Conservation (phyloP, 1,140 invertebrate genomes). For the Pentalonia nigronervosa region DNA sequence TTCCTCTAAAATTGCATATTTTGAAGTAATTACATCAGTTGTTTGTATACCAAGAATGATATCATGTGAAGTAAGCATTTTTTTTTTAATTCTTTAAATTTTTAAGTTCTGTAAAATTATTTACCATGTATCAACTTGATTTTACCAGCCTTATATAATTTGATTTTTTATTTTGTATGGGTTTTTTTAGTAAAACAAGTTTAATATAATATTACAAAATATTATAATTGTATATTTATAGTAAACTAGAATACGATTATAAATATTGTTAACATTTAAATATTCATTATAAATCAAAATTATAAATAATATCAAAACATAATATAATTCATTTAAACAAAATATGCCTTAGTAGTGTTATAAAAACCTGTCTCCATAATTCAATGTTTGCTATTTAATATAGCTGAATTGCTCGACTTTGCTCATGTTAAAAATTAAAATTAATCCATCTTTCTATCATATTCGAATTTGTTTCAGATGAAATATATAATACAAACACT, state of each 20-base stretch:
- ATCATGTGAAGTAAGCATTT: slow-evolving; percentile 31
- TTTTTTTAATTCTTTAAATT: neutral
- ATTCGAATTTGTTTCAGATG: too few relatives aligned
- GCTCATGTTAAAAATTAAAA: too few relatives aligned
- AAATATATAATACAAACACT: too few relatives aligned
- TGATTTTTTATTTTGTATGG: too few relatives aligned
- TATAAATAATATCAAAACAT: neutral
- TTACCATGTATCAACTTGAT: neutral
- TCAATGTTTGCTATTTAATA: too few relatives aligned
- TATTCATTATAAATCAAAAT: neutral
- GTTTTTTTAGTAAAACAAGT: too few relatives aligned
- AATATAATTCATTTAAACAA: too few relatives aligned
- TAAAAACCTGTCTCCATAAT: too few relatives aligned
- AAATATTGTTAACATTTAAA: neutral
- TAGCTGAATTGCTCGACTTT: too few relatives aligned
- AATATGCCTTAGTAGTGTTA: neutral
- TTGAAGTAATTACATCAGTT: slow-evolving; percentile 36
- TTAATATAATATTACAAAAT: neutral
- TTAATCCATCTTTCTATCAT: too few relatives aligned
- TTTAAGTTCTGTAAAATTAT: neutral
- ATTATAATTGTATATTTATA: neutral
- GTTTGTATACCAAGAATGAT: slow-evolving; percentile 37
- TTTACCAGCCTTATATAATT: too few relatives aligned
- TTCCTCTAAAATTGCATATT: slow-evolving; percentile 4
- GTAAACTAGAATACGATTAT: neutral